These are phyloP conservation scores for Chloropsis hardwickii DNA, from an alignment of 2,113 vertebrate species.

Conservation along the genomic window DNA sequence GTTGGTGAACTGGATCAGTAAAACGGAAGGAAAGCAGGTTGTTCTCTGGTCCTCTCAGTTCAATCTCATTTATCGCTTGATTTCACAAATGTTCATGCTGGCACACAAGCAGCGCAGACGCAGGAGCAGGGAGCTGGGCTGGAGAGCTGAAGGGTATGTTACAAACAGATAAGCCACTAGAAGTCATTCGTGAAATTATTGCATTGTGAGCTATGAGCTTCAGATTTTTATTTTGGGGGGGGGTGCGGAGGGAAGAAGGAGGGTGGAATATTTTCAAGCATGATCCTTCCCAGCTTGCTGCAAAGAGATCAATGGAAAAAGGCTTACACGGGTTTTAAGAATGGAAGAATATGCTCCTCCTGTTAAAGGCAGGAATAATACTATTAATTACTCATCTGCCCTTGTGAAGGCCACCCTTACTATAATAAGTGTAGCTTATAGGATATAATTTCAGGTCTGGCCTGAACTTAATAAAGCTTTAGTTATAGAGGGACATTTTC, in stretches of 20 bases:
- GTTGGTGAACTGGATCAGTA: neutral
- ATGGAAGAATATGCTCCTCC: neutral
- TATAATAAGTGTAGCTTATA: neutral
- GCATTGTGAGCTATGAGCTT: neutral
- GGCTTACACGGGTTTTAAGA: neutral
- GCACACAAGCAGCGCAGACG: neutral
- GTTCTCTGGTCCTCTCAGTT: neutral
- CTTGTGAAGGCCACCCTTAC: neutral
- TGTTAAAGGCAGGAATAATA: neutral
- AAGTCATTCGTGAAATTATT: neutral
- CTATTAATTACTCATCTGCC: neutral
- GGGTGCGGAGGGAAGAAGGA: rapidly evolving
- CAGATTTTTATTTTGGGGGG: neutral
- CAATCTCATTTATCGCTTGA: neutral
- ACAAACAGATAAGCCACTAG: neutral
- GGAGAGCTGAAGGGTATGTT: neutral
- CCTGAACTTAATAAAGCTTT: neutral
- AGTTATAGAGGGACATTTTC: neutral
- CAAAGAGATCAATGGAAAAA: neutral
- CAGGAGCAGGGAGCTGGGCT: neutral
- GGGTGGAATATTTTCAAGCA: neutral
- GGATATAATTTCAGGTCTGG: neutral
- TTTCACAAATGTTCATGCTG: neutral
- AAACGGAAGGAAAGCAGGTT: neutral
- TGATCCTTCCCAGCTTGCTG: neutral